Conservation (phyloP, 2,888 invertebrate genomes). For the Synergus laeviventris region DNA sequence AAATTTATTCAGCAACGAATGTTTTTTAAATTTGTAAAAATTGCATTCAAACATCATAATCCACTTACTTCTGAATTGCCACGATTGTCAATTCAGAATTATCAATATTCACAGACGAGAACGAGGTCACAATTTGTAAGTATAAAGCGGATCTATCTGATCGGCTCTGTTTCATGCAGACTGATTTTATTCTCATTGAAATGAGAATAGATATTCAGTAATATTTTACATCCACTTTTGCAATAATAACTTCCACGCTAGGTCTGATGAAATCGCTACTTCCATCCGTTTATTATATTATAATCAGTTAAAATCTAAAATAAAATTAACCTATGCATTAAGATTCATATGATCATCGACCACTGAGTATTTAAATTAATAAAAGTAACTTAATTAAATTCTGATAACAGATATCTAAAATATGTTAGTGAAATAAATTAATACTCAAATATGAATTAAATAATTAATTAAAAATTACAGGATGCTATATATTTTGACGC, state of each 20-base stretch:
- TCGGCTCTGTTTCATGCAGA: constrained; percentile 1
- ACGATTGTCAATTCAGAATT: neutral
- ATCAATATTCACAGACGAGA: neutral
- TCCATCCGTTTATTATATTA: neutral
- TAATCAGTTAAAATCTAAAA: neutral
- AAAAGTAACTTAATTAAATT: neutral
- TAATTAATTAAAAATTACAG: constrained; percentile 67
- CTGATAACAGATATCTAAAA: neutral
- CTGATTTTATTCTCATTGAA: neutral
- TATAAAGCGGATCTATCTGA: neutral
- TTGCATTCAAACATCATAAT: neutral
- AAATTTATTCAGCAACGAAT: neutral
- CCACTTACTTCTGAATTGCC: neutral
- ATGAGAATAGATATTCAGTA: neutral
- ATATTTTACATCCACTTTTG: constrained; percentile 7
- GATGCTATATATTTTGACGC: constrained; percentile 82
- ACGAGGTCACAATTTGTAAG: neutral
- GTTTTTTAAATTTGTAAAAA: neutral
- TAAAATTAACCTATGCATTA: neutral
- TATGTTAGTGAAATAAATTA: neutral
- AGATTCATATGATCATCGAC: neutral
- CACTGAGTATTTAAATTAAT: neutral
- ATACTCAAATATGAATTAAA: no score
- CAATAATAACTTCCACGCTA: neutral
- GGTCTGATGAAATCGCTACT: neutral